Evolutionary conservation across 2,888 invertebrate genomes (phyloP), one percentile per base, ranked within the genome.

Genomic region (Blastobasis adustella): DNA sequence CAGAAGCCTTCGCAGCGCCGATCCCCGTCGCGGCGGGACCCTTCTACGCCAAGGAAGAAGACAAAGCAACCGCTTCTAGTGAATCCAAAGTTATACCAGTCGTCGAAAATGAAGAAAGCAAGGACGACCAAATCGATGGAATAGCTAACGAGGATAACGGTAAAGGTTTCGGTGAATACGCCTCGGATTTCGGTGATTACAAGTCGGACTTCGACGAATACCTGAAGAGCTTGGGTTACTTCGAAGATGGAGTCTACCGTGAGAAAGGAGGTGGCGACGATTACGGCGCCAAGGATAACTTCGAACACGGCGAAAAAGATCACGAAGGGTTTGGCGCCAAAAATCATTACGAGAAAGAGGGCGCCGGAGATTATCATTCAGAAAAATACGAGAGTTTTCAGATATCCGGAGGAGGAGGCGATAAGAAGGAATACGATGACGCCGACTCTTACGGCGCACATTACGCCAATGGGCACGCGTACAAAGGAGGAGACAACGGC

Each of bases 371-470:
- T 59, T 90, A 91, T 61, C 83, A 89, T 53, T 86, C 85, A 36
- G 87, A 87, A 60, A 84, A 89, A 54, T 81, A 90, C 52, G 85
- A 88, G 66, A 90, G 90, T 42, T 88, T 82, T 62, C 88, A 90
- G 62, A 73, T 79, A 55, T 85, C 90, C 59, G 82, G 83, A 49
- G 85, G 84, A 37, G 90, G 89, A 37, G 81, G 86, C 46, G 86
- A 90, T 64, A 85, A 89, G 47, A 89, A 84, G n/a, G 82, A 89
- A 59, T 79, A 83, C 53, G 90, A 90, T 54, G 81, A 82, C 45
- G 87, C 77, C 55, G 85, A 84, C 46, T 77, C 85, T 53, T 88
- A 90, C 61, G 90, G 87, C 3, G 82, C 89, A 50, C 82, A 90
- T 57, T 86, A 90, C 50, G 82, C 84, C 49, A 75, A 81, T n/a